These are phyloP conservation scores for Agrotis puta DNA, from an alignment of 2,888 invertebrate genomes.

Conservation along the genomic window DNA sequence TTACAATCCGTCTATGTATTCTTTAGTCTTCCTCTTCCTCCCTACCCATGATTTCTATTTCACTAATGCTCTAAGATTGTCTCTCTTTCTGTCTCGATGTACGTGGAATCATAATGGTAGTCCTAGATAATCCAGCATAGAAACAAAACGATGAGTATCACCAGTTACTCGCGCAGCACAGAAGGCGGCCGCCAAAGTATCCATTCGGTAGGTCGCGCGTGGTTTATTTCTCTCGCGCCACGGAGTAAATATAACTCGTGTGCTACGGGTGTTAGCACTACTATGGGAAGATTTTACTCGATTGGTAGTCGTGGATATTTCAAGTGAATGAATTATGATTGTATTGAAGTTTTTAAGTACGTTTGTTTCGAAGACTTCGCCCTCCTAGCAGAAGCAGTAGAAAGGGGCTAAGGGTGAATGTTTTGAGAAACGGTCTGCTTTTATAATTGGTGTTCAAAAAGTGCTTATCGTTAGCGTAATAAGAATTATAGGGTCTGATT, in stretches of 20 bases:
- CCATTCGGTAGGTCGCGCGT: slow-evolving; percentile 75
- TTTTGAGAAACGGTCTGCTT: background rate
- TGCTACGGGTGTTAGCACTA: slow-evolving; percentile 68
- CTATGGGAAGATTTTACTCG: slow-evolving; percentile 59
- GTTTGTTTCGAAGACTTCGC: background rate
- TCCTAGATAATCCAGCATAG: slow-evolving; percentile 45
- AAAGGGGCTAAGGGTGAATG: no score
- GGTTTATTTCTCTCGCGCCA: slow-evolving; percentile 88
- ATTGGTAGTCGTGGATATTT: slow-evolving; percentile 14
- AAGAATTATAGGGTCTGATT: background rate
- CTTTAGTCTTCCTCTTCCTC: no score
- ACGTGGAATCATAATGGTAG: slow-evolving; percentile 15
- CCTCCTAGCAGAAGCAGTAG: background rate
- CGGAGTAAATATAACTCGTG: slow-evolving; percentile 87
- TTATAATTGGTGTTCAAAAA: background rate
- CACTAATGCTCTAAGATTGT: background rate
- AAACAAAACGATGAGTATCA: slow-evolving; percentile 53
- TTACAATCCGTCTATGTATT: no score
- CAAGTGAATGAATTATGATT: background rate
- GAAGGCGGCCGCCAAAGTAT: slow-evolving; percentile 74
- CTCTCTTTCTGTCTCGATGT: background rate
- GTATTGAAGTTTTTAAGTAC: background rate
- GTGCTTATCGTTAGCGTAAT: background rate
- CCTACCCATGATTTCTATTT: no score
- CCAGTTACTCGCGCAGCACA: slow-evolving; percentile 63